Evolutionary conservation across 2,888 invertebrate genomes (phyloP), one percentile per base, ranked within the genome.

Genomic region (Lepidonotus clava): DNA sequence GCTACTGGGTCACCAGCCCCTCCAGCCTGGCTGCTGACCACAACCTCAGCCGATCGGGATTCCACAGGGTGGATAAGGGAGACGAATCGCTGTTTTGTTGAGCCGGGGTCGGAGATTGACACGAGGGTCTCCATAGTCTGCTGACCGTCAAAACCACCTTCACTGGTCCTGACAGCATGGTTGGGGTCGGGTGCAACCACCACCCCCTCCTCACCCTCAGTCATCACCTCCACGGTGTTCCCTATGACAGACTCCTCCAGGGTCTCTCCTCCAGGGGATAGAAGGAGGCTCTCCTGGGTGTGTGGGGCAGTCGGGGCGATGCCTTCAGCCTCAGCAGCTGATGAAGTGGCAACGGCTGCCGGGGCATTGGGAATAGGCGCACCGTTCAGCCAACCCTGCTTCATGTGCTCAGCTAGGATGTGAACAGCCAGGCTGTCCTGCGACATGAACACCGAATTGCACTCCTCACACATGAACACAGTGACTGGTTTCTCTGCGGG

Each of bases 391-490:
- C 85, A 85, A 34, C 71, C 85, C 66, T 86, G 83, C 67, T 83
- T 83, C 89, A 89, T 89, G 83, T 89, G 89, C 51, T 88, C 88
- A 21, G 88, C 87, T 34, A 90, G 89, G 36, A 90, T 89, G 83
- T 90, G 90, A 21, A 87, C 87, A 6, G 88, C 88, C 38, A 90
- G 87, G 24, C 77, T 85, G 66, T 90, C 89, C 76, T 90, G 89
- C 11, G 87, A 85, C 34, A 87, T 85, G 84, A 89, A 90, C 41
- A 89, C 87, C 4, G 86, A 85, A 61, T 88, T 85, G 77, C 89
- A 89, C 67, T 88, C 88, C 51, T 88, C 88, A 41, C 89, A 89
- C 83, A 88, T 86, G 67, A 86, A 88, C 66, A 88, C 83, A 4
- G 88, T 87, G 8, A 86, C 28, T 34, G 38, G 24, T 34, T 77